Base-by-base conservation (phyloP, 2,888 invertebrate species). In the Gordius sp. region DNA sequence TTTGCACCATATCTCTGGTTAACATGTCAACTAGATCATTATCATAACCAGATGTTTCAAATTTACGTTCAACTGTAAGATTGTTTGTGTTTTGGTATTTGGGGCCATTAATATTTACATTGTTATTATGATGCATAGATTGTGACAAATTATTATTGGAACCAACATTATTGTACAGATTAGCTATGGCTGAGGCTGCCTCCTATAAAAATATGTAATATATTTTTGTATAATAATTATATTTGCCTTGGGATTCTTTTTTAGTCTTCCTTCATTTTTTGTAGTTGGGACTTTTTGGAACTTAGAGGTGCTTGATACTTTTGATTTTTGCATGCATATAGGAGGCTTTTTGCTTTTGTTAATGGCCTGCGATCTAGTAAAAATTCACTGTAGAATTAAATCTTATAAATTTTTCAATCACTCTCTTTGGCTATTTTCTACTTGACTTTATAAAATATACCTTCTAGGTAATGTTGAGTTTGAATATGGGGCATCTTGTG, bases 1-100 rank as follows among this genome's bases (percentile, higher is more conserved):
- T 84, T 72, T 87, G 87, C 62, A 97, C 79, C 68, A 93, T 91
- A 70, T 93, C 91, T 64, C 89, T 74, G 71, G 91, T 89, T 61
- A 87, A 73, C 73, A 82, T 79, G 65, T 93, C 91, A 18, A 87
- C 86, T 59, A 93, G 74, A 67, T 89, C 91, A 27, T 80, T 76
- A 68, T 93, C 91, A 64, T 80, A 76, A 16, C 78, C 79, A 56
- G 77, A 75, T 2, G 80, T 77, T 66, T 87, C 86, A 73, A 86
- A 91, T 68, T 80, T 79, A 64, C 78, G 75, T 77, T 69, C 68
- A 33, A 47, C 4, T n/a, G 8, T 47, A n/a, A 4, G 4, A 47
- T 23, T 47, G 13, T 23, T 23, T n/a, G 47, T n/a, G 23, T 4
- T n/a, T n/a, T n/a, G n/a, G n/a, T n/a, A n/a, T n/a, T n/a, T n/a